These are phyloP conservation scores for Drosophila monieri DNA, from an alignment of 2,888 invertebrate species.

Conservation along the genomic window DNA sequence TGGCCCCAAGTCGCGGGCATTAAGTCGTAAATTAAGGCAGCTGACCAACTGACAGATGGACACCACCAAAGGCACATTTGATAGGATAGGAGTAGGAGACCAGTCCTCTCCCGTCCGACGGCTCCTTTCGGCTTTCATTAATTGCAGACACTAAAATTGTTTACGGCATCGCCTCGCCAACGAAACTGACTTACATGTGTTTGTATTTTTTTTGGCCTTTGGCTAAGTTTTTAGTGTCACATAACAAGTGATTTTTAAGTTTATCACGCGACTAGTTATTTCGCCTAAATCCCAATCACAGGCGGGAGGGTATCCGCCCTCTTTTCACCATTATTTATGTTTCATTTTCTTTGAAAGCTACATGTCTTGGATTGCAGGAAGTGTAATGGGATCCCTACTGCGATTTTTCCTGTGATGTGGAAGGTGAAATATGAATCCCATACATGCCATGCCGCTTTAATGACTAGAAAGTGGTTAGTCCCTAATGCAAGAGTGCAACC, in stretches of 20 bases:
- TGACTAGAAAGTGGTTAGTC: conserved; percentile 22
- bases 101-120: conserved; percentile 15
- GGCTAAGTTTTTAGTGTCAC: conserved; percentile 38
- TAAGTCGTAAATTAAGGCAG: conserved; percentile 35
- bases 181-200: conserved; percentile 22
- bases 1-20: conserved; percentile 31
- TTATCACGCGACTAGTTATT: conserved; percentile 29
- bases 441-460: conserved; percentile 8
- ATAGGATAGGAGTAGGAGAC: conserved; percentile 18
- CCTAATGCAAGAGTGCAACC: conserved; percentile 18
- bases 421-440: conserved; percentile 25
- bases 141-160: conserved; percentile 35
- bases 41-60: conserved; percentile 32
- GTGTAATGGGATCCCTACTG: conserved; percentile 15
- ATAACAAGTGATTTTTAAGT: conserved; percentile 38
- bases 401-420: background rate
- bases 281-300: background rate
- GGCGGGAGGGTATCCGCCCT: conserved; percentile 11
- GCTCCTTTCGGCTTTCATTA: conserved; percentile 19
- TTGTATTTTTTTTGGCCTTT: conserved; percentile 16
- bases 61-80: conserved; percentile 14
- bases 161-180: conserved; percentile 7
- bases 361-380: background rate
- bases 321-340: background rate
- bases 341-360: background rate